phyloP scores from a whole-genome alignment of 2,797 vertebrate genomes.

The Clarias platycephalus region DNA sequence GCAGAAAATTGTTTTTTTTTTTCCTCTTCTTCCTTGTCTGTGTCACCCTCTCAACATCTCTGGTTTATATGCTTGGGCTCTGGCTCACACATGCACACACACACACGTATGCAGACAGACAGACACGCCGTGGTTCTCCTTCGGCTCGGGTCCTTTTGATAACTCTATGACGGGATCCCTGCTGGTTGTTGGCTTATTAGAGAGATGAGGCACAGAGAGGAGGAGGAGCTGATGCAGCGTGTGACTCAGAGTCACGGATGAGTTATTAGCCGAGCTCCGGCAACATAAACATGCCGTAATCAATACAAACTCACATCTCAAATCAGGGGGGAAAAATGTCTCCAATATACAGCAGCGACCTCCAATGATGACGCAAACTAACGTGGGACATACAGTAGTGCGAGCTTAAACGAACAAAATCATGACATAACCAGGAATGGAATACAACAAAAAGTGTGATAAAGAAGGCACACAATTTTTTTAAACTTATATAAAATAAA shows the following conservation, averaged over 20 bases:
- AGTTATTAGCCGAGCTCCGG: not conserved
- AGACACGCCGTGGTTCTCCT: slow-evolving; percentile 22
- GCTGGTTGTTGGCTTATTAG: slow-evolving; percentile 49
- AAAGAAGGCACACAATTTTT: not conserved
- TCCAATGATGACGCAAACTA: not conserved
- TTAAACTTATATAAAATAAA: not conserved
- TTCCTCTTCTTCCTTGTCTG: slow-evolving; percentile 3
- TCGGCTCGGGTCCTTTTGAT: slow-evolving; percentile 30
- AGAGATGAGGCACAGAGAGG: slow-evolving; percentile 24
- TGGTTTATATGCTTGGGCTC: not conserved
- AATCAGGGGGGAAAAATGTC: not conserved
- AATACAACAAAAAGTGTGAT: not conserved
- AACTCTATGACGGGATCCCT: slow-evolving; percentile 41
- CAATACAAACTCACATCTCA: not conserved
- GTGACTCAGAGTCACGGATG: slow-evolving; percentile 34
- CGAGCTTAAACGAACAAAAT: not conserved
- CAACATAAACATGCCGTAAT: not conserved
- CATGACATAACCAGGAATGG: not conserved
- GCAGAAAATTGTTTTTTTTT: slow-evolving; percentile 46
- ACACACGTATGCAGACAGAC: no score
- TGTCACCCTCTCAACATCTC: not conserved
- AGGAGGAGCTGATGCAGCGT: slow-evolving; percentile 13
- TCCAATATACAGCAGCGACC: not conserved
- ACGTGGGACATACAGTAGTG: not conserved
- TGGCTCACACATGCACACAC: no score